Percentiles rank a stretch among this genome's conserved stretches.
Conservation (phyloP, 2,797 vertebrate genomes). For the Melanotaenia parkinsoni region DNA sequence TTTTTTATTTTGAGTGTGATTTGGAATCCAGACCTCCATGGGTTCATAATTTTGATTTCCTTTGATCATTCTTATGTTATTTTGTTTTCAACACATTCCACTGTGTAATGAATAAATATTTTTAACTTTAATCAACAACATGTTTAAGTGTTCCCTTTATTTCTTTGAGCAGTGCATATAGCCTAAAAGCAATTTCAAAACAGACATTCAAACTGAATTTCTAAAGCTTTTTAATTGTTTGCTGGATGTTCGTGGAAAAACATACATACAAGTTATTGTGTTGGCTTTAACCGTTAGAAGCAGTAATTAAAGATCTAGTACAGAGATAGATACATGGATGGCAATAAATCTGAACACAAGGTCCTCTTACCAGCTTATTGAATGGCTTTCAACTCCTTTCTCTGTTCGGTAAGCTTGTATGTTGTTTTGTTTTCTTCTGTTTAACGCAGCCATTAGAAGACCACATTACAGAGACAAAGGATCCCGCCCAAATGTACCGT, state of each 20-base stretch:
- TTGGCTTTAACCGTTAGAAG: not conserved
- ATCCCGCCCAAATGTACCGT: slow-evolving; percentile 69
- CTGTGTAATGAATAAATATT: too few relatives aligned
- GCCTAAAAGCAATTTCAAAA: not conserved
- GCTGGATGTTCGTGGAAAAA: too few relatives aligned
- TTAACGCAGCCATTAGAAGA: slow-evolving; percentile 60
- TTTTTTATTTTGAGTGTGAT: too few relatives aligned
- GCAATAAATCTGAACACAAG: not conserved
- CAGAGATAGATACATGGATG: not conserved
- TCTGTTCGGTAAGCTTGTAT: not conserved
- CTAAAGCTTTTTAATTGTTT: too few relatives aligned
- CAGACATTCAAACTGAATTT: not conserved
- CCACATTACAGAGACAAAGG: slow-evolving; percentile 20
- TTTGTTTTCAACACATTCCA: too few relatives aligned
- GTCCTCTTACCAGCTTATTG: not conserved
- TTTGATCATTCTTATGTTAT: too few relatives aligned
- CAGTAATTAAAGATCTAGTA: not conserved
- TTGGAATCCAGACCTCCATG: too few relatives aligned
- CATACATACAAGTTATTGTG: too few relatives aligned
- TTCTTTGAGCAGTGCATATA: not conserved
- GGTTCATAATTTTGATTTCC: too few relatives aligned
- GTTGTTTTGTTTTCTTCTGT: not conserved
- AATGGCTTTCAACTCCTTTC: not conserved
- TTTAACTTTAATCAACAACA: too few relatives aligned
- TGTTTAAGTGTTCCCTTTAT: too few relatives aligned